Conservation (phyloP, 2,113 vertebrate species). For the Orthochromis indermauri region DNA sequence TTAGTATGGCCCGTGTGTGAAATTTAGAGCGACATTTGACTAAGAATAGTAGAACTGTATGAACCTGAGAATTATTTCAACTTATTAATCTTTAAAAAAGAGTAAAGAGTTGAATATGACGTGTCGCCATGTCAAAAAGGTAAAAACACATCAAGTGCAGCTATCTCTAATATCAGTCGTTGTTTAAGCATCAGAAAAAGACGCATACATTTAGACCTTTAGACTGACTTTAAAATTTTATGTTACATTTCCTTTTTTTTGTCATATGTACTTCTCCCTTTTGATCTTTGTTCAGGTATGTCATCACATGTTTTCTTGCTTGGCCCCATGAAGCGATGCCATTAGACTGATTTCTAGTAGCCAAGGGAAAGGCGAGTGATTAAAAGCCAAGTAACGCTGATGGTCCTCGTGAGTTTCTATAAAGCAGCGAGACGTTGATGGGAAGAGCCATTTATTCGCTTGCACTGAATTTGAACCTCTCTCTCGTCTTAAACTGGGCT, state of each 20-base stretch:
- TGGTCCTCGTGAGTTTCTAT: slow-evolving; percentile 12
- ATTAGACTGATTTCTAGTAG: slow-evolving; percentile 13
- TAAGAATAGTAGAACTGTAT: neutral
- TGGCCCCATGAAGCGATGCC: neutral
- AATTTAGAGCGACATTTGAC: neutral
- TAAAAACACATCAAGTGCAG: neutral
- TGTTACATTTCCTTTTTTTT: neutral
- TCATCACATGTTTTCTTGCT: neutral
- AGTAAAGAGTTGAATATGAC: rapidly evolving
- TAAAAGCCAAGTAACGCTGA: slow-evolving; percentile 41
- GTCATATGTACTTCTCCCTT: neutral
- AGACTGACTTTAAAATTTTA: neutral
- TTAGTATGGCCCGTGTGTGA: neutral
- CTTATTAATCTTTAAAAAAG: neutral
- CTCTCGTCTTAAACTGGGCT: slow-evolving; percentile 9
- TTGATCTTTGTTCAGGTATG: neutral
- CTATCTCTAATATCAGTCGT: neutral
- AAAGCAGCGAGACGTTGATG: slow-evolving; percentile 1
- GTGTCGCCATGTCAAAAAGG: rapidly evolving
- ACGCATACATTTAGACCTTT: neutral
- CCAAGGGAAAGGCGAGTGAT: slow-evolving; percentile 9
- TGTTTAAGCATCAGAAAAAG: neutral
- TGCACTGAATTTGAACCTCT: slow-evolving; percentile 38
- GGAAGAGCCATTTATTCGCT: neutral
- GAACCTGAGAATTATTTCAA: neutral